phyloP scores from a whole-genome alignment of 2,888 invertebrate genomes.

The Thereva nobilitata region DNA sequence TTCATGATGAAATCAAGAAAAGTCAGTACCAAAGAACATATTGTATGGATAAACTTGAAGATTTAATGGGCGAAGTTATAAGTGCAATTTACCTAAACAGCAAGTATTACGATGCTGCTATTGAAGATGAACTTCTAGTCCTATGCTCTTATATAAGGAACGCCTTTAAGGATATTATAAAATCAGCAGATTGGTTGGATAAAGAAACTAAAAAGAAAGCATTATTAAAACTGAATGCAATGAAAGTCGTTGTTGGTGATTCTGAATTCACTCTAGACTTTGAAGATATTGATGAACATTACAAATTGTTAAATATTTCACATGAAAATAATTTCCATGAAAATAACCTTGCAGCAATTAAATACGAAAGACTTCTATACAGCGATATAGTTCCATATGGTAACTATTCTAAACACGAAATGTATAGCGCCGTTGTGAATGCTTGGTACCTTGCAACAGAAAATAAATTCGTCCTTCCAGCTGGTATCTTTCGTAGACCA shows the following conservation, averaged over 20 bases:
- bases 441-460: not conserved
- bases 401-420: not conserved
- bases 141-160: conserved; percentile 1
- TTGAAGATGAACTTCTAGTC: conserved; percentile 1
- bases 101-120: conserved; percentile 1
- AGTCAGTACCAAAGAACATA: conserved; percentile 1
- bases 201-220: not conserved
- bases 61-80: conserved; percentile 1
- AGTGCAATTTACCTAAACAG: conserved; percentile 19
- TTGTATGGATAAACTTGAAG: not conserved
- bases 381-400: not conserved
- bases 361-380: conserved; percentile 1
- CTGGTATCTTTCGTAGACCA: conserved; percentile 14
- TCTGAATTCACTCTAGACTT: conserved; percentile 7
- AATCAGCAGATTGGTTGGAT: conserved; percentile 15
- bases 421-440: conserved; percentile 16
- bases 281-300: not conserved
- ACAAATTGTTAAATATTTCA: not conserved
- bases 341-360: conserved; percentile 1
- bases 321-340: conserved; percentile 10
- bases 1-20: conserved; percentile 9
- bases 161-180: conserved; percentile 16
- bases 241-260: conserved; percentile 18
- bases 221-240: not conserved
- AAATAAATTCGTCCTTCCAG: conserved; percentile 13